Base-by-base conservation (phyloP, 1,140 invertebrate species). In the Zaprionus ornatus region DNA sequence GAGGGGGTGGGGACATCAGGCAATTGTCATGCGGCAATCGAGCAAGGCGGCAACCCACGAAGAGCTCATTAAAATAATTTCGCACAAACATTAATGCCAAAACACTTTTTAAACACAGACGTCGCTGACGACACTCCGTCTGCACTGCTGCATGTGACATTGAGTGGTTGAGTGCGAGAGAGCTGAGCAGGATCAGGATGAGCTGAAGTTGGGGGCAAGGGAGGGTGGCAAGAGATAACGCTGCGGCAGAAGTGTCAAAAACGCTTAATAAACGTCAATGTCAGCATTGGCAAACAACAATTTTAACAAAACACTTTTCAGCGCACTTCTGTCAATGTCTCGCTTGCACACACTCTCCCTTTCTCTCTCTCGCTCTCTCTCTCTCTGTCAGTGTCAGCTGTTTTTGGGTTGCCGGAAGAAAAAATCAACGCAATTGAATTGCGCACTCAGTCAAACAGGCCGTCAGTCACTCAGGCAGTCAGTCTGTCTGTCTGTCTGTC, bases 221-320 rank as follows among this genome's bases (percentile, higher is more conserved):
- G 55, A 15, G 29, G 71, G 72, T 56, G 54, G 64, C 50, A 66
- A 79, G 78, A 79, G 78, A 79, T 90, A 88, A 74, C 79, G 74
- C 72, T 81, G 78, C 69, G 80, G 79, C 74, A 62, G 77, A 90
- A 90, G 85, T 90, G 85, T 90, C 85, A 90, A 90, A 90, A 90
- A 85, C 85, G 85, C 85, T 90, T 90, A 90, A 90, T 90, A 90
- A 90, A 90, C 86, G 86, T 90, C 85, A 90, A 88, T 90, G 85
- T 88, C 85, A 88, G 85, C 74, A 81, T 79, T 81, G 80, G 69
- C 83, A 90, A 87, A 90, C 82, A 85, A 74, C 76, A 82, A 85
- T 77, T 85, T 77, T 66, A 90, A 90, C 85, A 88, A 90, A 85
- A 90, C 82, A 90, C 79, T 74, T 74, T 83, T 66, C 57, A 63